These are phyloP conservation scores for Labrus mixtus DNA, from an alignment of 2,113 vertebrate species.

Conservation along the genomic window DNA sequence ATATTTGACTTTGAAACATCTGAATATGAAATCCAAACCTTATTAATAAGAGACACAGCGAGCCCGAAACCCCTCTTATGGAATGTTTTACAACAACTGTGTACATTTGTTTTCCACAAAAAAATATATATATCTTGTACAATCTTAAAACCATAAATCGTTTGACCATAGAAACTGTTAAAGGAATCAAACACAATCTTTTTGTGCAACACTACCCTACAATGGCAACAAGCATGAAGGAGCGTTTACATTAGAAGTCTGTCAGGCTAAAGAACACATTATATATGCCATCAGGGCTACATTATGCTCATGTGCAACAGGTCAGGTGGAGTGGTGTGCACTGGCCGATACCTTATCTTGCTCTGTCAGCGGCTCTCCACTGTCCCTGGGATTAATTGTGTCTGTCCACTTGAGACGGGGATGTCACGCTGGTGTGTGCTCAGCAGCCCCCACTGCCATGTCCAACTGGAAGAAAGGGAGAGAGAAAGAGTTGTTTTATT, in stretches of 20 bases:
- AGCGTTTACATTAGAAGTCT: slow-evolving; percentile 8
- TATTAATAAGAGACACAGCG: not conserved
- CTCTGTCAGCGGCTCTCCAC: slow-evolving; percentile 73
- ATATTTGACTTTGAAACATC: not conserved
- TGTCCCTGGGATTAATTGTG: slow-evolving; percentile 74
- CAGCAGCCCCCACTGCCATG: slow-evolving; percentile 42
- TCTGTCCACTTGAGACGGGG: slow-evolving; percentile 73
- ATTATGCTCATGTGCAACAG: slow-evolving; percentile 61
- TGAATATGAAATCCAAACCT: slow-evolving; percentile 1
- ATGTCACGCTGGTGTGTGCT: slow-evolving; percentile 64
- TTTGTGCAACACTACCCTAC: not conserved
- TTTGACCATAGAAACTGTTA: not conserved
- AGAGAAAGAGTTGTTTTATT: slow-evolving; percentile 30
- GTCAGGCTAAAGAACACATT: slow-evolving; percentile 39
- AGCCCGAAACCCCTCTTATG: not conserved
- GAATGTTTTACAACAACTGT: too few relatives aligned
- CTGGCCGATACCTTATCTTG: slow-evolving; percentile 69
- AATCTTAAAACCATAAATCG: slow-evolving; percentile 1
- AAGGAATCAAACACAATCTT: slow-evolving; percentile 23
- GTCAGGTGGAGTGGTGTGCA: slow-evolving; percentile 55
- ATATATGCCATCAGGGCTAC: slow-evolving; percentile 54
- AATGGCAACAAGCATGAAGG: slow-evolving; percentile 16
- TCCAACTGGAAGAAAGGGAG: slow-evolving; percentile 23
- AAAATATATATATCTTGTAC: not conserved
- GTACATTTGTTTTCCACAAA: not conserved